phyloP scores from a whole-genome alignment of 2,113 vertebrate genomes.

The Hippolais icterina region DNA sequence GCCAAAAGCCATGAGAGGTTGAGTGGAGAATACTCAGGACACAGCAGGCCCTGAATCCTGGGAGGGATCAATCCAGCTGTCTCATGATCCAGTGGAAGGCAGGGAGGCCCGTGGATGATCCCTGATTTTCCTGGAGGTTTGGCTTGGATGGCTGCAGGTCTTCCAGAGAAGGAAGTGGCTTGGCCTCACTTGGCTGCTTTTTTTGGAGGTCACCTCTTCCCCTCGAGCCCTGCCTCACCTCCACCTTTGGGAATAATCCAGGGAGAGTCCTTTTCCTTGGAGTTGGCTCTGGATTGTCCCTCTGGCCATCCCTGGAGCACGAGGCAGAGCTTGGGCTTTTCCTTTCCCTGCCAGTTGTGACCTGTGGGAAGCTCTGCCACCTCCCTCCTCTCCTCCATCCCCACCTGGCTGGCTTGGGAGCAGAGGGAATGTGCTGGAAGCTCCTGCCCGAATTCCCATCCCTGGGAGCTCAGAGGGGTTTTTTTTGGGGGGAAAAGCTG shows the following conservation, averaged over 20 bases:
- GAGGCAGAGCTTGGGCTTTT: not conserved
- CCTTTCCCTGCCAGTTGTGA: not conserved
- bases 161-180: not conserved
- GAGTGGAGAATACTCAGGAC: not conserved
- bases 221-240: not conserved
- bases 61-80: not conserved
- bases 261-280: not conserved
- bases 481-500: not conserved
- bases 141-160: not conserved
- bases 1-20: not conserved
- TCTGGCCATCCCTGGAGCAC: not conserved
- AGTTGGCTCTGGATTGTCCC: not conserved
- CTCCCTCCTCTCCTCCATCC: not conserved
- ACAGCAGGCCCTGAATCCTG: not conserved
- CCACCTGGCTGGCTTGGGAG: not conserved
- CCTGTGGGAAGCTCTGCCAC: not conserved
- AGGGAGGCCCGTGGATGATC: accelerated
- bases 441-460: accelerated
- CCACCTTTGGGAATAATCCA: not conserved
- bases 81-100: not conserved
- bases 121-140: not conserved
- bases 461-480: not conserved
- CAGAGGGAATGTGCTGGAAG: accelerated
- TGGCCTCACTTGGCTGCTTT: not conserved
- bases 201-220: not conserved